These are phyloP conservation scores for Petromus typicus DNA, from an alignment of 2,113 vertebrate genomes.

Conservation along the genomic window DNA sequence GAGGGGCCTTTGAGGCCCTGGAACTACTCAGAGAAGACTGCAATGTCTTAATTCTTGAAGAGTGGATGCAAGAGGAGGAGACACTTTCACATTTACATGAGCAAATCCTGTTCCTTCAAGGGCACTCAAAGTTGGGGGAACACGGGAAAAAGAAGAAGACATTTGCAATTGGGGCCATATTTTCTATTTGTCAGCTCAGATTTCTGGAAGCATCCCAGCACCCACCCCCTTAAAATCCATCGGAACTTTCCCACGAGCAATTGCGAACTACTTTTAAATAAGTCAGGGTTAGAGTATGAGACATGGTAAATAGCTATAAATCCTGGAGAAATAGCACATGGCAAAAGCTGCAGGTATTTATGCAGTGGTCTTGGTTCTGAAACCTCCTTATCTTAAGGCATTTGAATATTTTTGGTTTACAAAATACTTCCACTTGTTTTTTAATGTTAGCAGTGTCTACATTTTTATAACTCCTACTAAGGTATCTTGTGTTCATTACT, in stretches of 20 bases:
- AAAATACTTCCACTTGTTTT: conserved; percentile 75
- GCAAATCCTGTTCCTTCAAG: conserved; percentile 44
- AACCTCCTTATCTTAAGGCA: conserved; percentile 49
- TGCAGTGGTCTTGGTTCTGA: conserved; percentile 59
- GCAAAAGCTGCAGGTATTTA: conserved; percentile 66
- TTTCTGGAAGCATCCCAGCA: neutral
- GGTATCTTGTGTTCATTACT: conserved; percentile 68
- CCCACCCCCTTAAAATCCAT: neutral
- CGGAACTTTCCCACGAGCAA: neutral
- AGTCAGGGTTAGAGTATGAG: conserved; percentile 18
- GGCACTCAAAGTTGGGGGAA: neutral
- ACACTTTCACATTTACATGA: conserved; percentile 29
- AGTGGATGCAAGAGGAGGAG: conserved; percentile 25
- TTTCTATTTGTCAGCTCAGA: neutral
- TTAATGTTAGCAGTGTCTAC: conserved; percentile 70
- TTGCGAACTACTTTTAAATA: conserved; percentile 67
- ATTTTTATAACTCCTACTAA: conserved; percentile 76
- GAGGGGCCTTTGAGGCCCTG: conserved; percentile 31
- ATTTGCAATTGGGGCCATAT: neutral
- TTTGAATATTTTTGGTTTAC: conserved; percentile 83
- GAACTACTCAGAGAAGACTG: conserved; percentile 30
- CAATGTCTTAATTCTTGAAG: conserved; percentile 73
- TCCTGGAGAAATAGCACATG: neutral
- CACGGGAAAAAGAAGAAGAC: neutral
- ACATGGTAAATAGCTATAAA: conserved; percentile 47